Conservation (phyloP, 2,888 invertebrate species). For the Rhabditoides inermis region DNA sequence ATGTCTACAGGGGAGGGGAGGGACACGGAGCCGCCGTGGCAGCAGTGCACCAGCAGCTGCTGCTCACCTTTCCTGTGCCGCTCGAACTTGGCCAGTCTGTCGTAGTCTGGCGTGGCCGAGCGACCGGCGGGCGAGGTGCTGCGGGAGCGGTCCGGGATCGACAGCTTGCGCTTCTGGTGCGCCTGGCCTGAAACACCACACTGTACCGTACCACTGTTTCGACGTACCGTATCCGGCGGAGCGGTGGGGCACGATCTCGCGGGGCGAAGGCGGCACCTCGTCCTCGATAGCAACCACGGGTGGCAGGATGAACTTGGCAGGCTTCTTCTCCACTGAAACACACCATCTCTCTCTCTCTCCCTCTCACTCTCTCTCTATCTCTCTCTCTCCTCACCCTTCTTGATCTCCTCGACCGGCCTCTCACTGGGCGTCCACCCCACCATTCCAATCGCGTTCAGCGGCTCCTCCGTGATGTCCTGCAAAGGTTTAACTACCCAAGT, state of each 20-base stretch:
- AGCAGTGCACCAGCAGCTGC: conserved; percentile 1
- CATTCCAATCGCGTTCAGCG: conserved; percentile 41
- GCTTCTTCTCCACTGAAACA: conserved; percentile 4
- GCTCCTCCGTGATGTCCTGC: conserved; percentile 32
- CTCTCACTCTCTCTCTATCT: background rate
- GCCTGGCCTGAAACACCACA: conserved; percentile 26
- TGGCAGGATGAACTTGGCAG: conserved; percentile 18
- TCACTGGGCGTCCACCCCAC: conserved; percentile 38
- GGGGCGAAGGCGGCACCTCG: conserved; percentile 39
- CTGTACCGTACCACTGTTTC: too few species aligned
- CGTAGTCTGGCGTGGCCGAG: conserved; percentile 24
- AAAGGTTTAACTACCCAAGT: background rate
- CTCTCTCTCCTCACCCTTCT: background rate
- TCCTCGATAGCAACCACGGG: conserved; percentile 29
- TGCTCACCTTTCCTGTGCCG: conserved; percentile 29
- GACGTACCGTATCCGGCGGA: conserved; percentile 43
- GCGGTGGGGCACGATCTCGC: conserved; percentile 41
- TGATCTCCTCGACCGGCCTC: too few species aligned
- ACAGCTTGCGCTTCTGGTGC: conserved; percentile 40
- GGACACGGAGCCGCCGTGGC: too few species aligned
- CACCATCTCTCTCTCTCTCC: conserved; percentile 1
- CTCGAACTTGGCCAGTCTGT: conserved; percentile 35
- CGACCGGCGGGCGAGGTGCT: conserved; percentile 28
- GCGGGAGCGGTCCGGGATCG: conserved; percentile 38
- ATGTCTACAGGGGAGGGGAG: too few species aligned